Conservation (phyloP, 2,888 invertebrate genomes). For the Conomelus anceps region DNA sequence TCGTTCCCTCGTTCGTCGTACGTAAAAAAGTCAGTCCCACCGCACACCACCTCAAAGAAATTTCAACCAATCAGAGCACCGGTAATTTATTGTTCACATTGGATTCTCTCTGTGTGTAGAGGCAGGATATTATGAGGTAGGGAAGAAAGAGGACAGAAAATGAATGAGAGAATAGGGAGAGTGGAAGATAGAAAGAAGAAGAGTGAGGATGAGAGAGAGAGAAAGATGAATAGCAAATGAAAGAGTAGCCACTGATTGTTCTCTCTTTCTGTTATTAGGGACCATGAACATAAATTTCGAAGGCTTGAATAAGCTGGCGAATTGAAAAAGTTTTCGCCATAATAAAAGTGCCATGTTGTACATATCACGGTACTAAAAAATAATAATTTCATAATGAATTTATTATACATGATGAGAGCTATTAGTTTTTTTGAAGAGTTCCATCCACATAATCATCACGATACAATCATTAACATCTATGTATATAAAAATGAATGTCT, state of each 20-base stretch:
- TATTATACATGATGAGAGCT: too few species aligned
- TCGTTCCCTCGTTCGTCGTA: background rate
- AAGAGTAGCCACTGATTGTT: constrained; percentile 26
- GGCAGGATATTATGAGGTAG: background rate
- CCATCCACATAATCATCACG: too few species aligned
- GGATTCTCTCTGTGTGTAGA: background rate
- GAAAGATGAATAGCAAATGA: too few species aligned
- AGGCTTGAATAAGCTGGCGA: background rate
- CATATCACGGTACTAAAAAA: too few species aligned
- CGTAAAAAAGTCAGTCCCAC: background rate
- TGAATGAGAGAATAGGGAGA: constrained; percentile 13
- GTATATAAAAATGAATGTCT: too few species aligned
- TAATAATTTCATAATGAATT: too few species aligned
- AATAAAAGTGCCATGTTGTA: background rate
- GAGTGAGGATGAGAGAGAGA: constrained; percentile 20
- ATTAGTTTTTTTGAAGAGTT: too few species aligned
- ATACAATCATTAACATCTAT: too few species aligned
- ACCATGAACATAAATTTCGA: constrained; percentile 28
- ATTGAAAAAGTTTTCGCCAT: background rate
- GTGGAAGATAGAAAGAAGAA: constrained; percentile 12
- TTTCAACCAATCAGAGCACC: background rate
- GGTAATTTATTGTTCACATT: background rate
- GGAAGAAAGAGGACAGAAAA: constrained; percentile 27
- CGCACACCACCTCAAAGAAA: background rate
- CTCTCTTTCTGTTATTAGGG: background rate